Evolutionary conservation across 2,797 vertebrate species (phyloP).

Genomic region (Lagocephalus sceleratus): DNA sequence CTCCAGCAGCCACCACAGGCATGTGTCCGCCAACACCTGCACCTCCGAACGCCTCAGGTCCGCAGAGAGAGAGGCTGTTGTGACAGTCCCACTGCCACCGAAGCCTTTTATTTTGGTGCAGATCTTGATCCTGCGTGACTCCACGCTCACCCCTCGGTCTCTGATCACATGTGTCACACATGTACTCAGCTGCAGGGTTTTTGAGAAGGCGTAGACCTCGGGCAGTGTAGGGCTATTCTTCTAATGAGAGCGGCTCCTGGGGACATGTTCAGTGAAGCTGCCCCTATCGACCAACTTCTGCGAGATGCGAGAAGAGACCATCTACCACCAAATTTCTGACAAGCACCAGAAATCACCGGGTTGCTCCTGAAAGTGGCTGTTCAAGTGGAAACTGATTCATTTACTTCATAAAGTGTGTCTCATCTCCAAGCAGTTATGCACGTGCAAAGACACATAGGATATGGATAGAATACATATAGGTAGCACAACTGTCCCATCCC

Average conservation of each 20-base stretch:
- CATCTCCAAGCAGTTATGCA: not conserved
- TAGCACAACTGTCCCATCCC: slow-evolving; percentile 59
- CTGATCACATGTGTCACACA: slow-evolving; percentile 56
- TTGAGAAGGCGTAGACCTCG: slow-evolving; percentile 13
- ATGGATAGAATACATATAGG: too few species aligned
- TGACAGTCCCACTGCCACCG: slow-evolving; percentile 59
- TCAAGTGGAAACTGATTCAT: too few species aligned
- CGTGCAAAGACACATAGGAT: not conserved
- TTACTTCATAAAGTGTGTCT: too few species aligned
- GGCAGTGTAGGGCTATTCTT: slow-evolving; percentile 5
- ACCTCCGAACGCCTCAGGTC: slow-evolving; percentile 51
- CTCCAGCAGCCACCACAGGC: slow-evolving; percentile 27
- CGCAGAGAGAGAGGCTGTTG: slow-evolving; percentile 38
- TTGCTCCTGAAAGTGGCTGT: slow-evolving; percentile 17
- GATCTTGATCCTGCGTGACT: slow-evolving; percentile 61
- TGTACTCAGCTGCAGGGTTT: slow-evolving; percentile 36
- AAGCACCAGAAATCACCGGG: slow-evolving; percentile 4
- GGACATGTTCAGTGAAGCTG: slow-evolving; percentile 1
- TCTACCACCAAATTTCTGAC: slow-evolving; percentile 25
- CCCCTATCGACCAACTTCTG: not conserved
- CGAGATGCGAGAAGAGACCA: slow-evolving; percentile 16
- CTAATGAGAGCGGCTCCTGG: slow-evolving; percentile 22
- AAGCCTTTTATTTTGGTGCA: slow-evolving; percentile 55
- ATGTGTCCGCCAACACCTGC: slow-evolving; percentile 33
- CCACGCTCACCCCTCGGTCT: slow-evolving; percentile 39